Evolutionary conservation across 1,140 invertebrate species (phyloP).

Genomic region (Achroia grisella): DNA sequence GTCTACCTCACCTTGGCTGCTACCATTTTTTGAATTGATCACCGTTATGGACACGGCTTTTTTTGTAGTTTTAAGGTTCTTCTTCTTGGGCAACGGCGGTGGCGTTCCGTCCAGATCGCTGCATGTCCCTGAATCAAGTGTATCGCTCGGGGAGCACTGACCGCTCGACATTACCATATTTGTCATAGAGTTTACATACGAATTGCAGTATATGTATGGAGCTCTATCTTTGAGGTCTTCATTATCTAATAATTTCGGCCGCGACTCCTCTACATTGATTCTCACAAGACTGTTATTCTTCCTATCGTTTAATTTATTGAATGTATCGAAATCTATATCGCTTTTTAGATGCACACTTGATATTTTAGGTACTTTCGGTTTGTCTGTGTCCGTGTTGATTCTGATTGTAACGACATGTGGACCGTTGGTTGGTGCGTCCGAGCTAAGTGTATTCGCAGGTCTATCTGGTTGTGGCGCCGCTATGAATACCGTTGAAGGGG

Average conservation of each 20-base stretch:
- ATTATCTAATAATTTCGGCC: constrained; percentile 53
- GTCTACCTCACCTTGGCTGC: constrained; percentile 75
- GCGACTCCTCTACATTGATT: constrained; percentile 50
- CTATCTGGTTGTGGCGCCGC: constrained; percentile 69
- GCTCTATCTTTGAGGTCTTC: constrained; percentile 53
- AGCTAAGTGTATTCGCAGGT: constrained; percentile 50
- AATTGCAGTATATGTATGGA: constrained; percentile 63
- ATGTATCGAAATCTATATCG: constrained; percentile 50
- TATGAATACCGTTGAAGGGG: constrained; percentile 76
- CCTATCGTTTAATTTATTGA: constrained; percentile 52
- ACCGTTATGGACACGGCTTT: constrained; percentile 62
- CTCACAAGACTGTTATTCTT: constrained; percentile 56
- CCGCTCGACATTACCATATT: constrained; percentile 81
- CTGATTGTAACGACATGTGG: constrained; percentile 80
- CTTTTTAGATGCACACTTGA: constrained; percentile 67
- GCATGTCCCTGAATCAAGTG: constrained; percentile 86
- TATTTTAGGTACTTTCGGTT: constrained; percentile 66
- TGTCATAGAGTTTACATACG: constrained; percentile 55
- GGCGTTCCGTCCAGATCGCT: constrained; percentile 86
- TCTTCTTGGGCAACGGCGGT: constrained; percentile 81
- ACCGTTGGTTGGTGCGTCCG: constrained; percentile 55
- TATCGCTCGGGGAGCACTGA: constrained; percentile 84
- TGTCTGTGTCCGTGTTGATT: constrained; percentile 76
- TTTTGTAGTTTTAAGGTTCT: constrained; percentile 68
- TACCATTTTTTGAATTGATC: constrained; percentile 65